Evolutionary conservation across 2,113 vertebrate genomes (phyloP), one percentile per base, ranked within the genome.

Genomic region (Dromaius novaehollandiae): DNA sequence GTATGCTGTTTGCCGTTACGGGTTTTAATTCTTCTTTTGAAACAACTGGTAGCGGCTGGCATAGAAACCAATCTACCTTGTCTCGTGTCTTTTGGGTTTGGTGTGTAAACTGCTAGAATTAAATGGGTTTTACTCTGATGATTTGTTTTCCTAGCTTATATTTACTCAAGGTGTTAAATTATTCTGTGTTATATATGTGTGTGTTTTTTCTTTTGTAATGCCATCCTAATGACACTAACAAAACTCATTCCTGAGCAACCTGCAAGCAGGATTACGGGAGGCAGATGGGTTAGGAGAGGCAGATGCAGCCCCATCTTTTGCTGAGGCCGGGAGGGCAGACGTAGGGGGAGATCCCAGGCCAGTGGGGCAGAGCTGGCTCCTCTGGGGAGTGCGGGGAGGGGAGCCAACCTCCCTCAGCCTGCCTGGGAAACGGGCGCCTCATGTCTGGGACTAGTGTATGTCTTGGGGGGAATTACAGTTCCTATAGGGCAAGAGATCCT

Each of bases 281-380:
- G 82, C 42, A 9, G 91, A 2, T 46, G 44, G 44, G 16, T 46
- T 46, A 46, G 44, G 14, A 46, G 44, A 46, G 3, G 60, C 48
- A 28, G 34, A 7, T 18, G 42, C n/a, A 36, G 42, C 51, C 19
- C 0, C 2, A 6, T 19, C 12, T 16, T 17, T 4, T 3, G 64
- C 55, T 1, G 42, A 21, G 42, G 36, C 32, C 28, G 2, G 69
- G 44, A 9, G 7, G 48, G 60, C 65, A 26, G 16, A n/a, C 3
- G 46, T 48, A 18, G 46, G 46, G 2, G 22, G 48, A 38, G 5
- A 13, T 28, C 55, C 44, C 0, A 0, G 1, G 0, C 20, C 12
- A 40, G 11, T 2, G 70, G 46, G 56, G 38, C 64, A 21, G 58
- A 10, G 2, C 6, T 11, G 6, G 20, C 56, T 46, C 34, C 50